A percentile compares a stretch with the other conserved stretches of the same genome.
phyloP scores from a whole-genome alignment of 2,113 vertebrate genomes.

The Ciconia stormi region DNA sequence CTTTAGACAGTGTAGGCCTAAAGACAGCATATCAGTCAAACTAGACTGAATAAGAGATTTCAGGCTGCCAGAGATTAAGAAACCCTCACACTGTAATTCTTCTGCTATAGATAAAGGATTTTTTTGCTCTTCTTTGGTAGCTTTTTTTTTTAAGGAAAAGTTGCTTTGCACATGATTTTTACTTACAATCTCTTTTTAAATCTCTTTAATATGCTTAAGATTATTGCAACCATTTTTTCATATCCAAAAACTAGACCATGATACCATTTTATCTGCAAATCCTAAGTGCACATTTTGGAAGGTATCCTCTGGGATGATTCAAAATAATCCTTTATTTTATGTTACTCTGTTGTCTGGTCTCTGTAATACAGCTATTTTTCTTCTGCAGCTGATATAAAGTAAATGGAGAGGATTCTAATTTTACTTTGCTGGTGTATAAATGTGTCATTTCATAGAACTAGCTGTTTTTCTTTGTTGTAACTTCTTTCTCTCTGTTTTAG shows the following conservation, averaged over 20 bases:
- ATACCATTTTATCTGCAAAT: neutral
- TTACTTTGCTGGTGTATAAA: constrained; percentile 74
- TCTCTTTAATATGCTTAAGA: neutral
- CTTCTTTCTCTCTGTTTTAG: constrained; percentile 76
- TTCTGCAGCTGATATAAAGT: constrained; percentile 59
- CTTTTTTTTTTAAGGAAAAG: neutral
- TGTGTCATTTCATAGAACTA: constrained; percentile 77
- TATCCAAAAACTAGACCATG: neutral
- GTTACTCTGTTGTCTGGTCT: constrained; percentile 38
- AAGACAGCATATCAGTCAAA: neutral
- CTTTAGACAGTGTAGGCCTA: neutral
- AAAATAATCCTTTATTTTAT: constrained; percentile 58
- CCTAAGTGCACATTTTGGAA: neutral
- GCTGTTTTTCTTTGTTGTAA: constrained; percentile 81
- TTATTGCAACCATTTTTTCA: neutral
- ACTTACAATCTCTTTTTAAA: neutral
- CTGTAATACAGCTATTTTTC: constrained; percentile 67
- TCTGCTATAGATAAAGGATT: neutral
- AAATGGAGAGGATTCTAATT: constrained; percentile 74
- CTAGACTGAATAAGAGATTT: neutral
- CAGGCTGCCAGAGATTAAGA: neutral
- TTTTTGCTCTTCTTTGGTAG: neutral
- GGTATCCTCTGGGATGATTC: constrained; percentile 21
- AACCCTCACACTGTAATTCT: neutral
- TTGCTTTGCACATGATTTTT: neutral